phyloP scores from a whole-genome alignment of 1,140 invertebrate species.

The Drosophila chauvacae region DNA sequence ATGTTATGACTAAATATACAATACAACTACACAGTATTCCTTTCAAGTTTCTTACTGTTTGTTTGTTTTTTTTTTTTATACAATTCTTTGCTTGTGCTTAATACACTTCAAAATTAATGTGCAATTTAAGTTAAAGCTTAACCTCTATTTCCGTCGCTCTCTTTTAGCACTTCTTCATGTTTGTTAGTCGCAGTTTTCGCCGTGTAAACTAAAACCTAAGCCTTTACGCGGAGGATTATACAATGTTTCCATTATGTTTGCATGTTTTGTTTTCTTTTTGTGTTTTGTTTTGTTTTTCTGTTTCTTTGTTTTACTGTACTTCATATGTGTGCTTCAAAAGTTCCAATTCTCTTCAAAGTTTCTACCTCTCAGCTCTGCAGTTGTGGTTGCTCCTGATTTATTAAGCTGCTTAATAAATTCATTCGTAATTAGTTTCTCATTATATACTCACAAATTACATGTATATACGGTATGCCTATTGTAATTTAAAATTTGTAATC shows the following conservation, averaged over 20 bases:
- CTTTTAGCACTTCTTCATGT: slow-evolving; percentile 36
- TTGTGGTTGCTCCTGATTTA: slow-evolving; percentile 41
- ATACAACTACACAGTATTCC: slow-evolving; percentile 72
- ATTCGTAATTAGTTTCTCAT: slow-evolving; percentile 45
- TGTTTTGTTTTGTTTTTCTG: slow-evolving; percentile 1
- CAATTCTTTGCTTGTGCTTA: slow-evolving; percentile 74
- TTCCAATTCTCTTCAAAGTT: slow-evolving; percentile 31
- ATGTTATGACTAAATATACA: slow-evolving; percentile 72
- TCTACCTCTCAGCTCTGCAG: slow-evolving; percentile 7
- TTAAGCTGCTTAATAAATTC: slow-evolving; percentile 82
- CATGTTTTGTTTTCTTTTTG: not conserved
- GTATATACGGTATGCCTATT: slow-evolving; percentile 53
- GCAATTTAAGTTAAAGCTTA: slow-evolving; percentile 77
- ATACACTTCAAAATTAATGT: slow-evolving; percentile 82
- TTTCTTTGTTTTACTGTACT: slow-evolving; percentile 33
- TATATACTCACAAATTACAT: slow-evolving; percentile 18
- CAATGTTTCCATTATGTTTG: slow-evolving; percentile 58
- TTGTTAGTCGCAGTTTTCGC: slow-evolving; percentile 47
- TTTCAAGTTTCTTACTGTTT: slow-evolving; percentile 49
- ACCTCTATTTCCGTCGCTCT: slow-evolving; percentile 53
- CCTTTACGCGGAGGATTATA: slow-evolving; percentile 53
- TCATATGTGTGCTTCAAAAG: slow-evolving; percentile 70
- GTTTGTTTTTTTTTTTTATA: slow-evolving; percentile 44
- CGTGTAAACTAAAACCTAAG: slow-evolving; percentile 76
- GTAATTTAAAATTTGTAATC: slow-evolving; percentile 65